These are phyloP conservation scores for Cordilura impudica DNA, from an alignment of 2,888 invertebrate species.

Conservation along the genomic window DNA sequence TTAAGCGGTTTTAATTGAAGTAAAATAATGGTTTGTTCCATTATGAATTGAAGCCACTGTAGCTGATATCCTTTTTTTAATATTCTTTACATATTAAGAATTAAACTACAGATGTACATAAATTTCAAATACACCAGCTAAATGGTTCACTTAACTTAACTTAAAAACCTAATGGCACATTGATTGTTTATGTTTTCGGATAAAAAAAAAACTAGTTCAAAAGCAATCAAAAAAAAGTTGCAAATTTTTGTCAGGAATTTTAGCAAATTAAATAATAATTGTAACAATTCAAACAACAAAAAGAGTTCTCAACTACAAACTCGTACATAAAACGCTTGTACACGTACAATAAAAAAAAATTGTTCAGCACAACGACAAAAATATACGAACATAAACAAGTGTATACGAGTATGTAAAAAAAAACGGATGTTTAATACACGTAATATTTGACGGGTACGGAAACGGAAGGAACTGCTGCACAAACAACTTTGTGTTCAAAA, in stretches of 20 bases:
- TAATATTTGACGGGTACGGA: constrained; percentile 54
- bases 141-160: no score
- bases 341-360: constrained; percentile 13
- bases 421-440: constrained; percentile 57
- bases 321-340: not conserved
- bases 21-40: no score
- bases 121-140: no score
- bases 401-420: no score
- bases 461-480: constrained; percentile 59
- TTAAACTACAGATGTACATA: no score
- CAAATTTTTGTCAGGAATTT: not conserved
- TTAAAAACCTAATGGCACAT: no score
- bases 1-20: no score
- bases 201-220: not conserved
- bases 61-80: no score
- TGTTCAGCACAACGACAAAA: constrained; percentile 38
- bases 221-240: not conserved
- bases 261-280: not conserved
- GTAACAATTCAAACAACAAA: not conserved
- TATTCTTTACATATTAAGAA: no score
- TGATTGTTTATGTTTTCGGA: no score
- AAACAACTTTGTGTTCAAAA: constrained; percentile 57
- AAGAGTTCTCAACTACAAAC: not conserved
- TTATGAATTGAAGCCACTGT: no score
- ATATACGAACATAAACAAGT: constrained; percentile 13